Base-by-base conservation (phyloP, 2,797 vertebrate genomes). In the Eupleurogrammus muticus region DNA sequence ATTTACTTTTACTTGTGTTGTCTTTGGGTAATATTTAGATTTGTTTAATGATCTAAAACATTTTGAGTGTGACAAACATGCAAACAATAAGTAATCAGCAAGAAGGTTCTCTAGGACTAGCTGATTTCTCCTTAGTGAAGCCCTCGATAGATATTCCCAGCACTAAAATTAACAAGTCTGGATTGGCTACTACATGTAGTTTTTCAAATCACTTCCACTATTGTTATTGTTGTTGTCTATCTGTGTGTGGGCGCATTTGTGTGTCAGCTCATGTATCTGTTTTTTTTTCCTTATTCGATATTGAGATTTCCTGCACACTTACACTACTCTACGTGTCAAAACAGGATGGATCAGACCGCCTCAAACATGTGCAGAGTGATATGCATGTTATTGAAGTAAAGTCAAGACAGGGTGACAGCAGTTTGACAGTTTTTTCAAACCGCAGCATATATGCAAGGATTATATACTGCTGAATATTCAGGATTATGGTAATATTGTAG, bases 151-250 rank as follows among this genome's bases (percentile, higher is more conserved):
- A 84, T 85, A 73, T 75, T 77, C 82, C 52, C 71, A 81, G 70
- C 57, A 80, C 63, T 70, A 75, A 84, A 70, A 70, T 67, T 78
- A 81, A 85, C 88, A 84, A 82, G 63, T 76, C 66, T 78, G 67
- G 70, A 77, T 57, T 64, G 73, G 75, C 46, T 58, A 66, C 66
- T 79, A 57, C 72, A 82, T 77, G 54, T 48, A 42, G 19, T 68
- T 81, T n/a, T 72, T 64, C 34, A 80, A 80, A 83, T 77, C 80
- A 75, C 72, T 70, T 55, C 61, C 40, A 17, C 63, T 21, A 66
- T 36, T 36, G 34, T 42, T 83, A 65, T 57, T 69, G 66, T 12
- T 69, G 28, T 10, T 69, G 66, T 74, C 72, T 75, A 44, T 75
- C 9, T 38, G 36, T 38, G 36, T 38, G 36, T 38, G 36, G 10